Conservation (phyloP, 2,113 vertebrate species). For the Potamarius usumacintae region DNA sequence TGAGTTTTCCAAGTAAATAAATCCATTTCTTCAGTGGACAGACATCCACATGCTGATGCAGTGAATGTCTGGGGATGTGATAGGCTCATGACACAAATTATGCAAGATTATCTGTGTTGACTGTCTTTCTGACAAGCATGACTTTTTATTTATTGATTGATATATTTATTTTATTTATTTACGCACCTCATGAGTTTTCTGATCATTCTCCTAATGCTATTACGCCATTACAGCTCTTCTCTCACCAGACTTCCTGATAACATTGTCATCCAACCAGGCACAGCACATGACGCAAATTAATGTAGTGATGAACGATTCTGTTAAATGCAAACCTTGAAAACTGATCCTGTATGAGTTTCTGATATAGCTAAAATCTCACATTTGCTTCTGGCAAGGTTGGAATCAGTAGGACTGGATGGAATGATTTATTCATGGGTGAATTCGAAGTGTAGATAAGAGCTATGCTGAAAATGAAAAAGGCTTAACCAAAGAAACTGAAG, state of each 20-base stretch:
- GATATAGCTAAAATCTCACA: neutral
- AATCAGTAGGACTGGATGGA: neutral
- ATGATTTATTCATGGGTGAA: neutral
- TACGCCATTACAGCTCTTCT: constrained; percentile 32
- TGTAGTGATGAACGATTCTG: neutral
- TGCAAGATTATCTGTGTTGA: neutral
- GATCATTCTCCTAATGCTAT: constrained; percentile 23
- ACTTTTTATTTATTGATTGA: neutral
- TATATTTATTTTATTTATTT: neutral
- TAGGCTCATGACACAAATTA: neutral
- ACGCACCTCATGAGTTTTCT: constrained; percentile 2
- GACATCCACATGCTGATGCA: neutral
- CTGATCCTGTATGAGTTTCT: neutral
- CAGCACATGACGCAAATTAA: neutral
- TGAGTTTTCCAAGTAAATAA: neutral
- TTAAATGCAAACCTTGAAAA: neutral
- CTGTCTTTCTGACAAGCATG: neutral
- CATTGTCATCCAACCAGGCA: constrained; percentile 1
- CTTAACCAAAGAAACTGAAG: neutral
- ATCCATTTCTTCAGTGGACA: neutral
- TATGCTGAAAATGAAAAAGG: neutral
- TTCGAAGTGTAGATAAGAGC: neutral
- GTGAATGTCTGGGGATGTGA: neutral
- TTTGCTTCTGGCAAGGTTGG: neutral
- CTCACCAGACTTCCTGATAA: constrained; percentile 37